Evolutionary conservation across 2,797 vertebrate species (phyloP).

Genomic region (Linurgus olivaceus): DNA sequence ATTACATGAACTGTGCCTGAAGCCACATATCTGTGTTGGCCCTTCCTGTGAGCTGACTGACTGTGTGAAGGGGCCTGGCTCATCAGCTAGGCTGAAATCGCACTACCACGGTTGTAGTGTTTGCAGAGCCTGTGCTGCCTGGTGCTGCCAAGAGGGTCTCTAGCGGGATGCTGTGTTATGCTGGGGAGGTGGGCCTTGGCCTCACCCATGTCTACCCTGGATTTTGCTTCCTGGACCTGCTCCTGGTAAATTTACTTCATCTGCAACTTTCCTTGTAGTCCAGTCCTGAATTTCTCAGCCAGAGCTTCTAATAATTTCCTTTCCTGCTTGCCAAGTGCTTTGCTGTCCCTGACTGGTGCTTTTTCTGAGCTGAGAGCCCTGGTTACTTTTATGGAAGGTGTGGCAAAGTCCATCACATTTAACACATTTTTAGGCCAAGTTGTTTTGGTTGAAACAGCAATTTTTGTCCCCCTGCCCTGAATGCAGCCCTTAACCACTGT

Average conservation of each 20-base stretch:
- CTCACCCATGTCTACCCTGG: not conserved
- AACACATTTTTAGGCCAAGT: not conserved
- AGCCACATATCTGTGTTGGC: not conserved
- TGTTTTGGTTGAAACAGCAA: not conserved
- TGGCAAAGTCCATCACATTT: not conserved
- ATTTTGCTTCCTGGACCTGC: not conserved
- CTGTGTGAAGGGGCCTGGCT: not conserved
- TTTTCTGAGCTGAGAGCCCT: not conserved
- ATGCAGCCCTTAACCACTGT: not conserved
- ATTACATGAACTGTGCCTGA: not conserved
- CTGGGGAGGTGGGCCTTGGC: not conserved
- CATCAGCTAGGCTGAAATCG: accelerated
- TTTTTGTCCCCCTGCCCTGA: not conserved
- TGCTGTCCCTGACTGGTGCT: not conserved
- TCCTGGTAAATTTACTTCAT: not conserved
- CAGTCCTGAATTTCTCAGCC: not conserved
- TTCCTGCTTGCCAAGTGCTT: not conserved
- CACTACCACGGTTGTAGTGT: not conserved
- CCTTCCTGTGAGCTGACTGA: not conserved
- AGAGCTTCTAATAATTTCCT: not conserved
- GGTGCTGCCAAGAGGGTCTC: not conserved
- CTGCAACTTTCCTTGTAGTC: not conserved
- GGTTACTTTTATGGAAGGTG: not conserved
- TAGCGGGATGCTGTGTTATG: not conserved
- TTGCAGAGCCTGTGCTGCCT: not conserved